Conservation (phyloP, 2,113 vertebrate genomes). For the Lichenostomus cassidix region DNA sequence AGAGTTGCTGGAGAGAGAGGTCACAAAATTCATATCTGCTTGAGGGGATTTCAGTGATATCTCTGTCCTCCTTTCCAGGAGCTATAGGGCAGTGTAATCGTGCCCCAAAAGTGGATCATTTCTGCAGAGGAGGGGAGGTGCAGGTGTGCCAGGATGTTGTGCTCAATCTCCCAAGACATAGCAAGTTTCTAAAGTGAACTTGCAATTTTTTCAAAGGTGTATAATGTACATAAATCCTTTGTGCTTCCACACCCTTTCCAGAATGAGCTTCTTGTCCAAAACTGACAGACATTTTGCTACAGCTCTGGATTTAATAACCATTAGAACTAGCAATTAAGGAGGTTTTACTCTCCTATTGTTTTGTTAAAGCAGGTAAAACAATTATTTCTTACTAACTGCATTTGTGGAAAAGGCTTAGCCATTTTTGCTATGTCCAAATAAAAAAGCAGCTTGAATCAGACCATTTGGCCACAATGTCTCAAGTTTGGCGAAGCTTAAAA, state of each 20-base stretch:
- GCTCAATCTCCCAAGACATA: background rate
- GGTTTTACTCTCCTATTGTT: rapidly evolving
- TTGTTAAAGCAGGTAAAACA: background rate
- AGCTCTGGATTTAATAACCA: background rate
- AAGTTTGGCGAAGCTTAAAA: background rate
- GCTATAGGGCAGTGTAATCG: background rate
- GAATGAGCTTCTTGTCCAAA: background rate
- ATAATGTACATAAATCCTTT: background rate
- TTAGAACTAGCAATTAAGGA: background rate
- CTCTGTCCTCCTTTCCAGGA: background rate
- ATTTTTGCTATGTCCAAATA: background rate
- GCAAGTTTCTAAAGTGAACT: background rate
- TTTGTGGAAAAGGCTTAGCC: background rate
- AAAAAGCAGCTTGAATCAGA: background rate
- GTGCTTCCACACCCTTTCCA: background rate
- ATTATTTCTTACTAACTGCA: background rate
- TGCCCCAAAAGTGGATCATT: background rate
- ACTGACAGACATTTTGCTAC: background rate
- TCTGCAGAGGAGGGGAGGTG: background rate
- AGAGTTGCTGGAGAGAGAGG: background rate
- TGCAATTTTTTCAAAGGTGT: background rate
- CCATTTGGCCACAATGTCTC: background rate
- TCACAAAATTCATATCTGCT: background rate
- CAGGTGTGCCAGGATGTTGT: background rate
- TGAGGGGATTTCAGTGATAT: background rate